Evolutionary conservation across 1,140 invertebrate species (phyloP).

Genomic region (Saxidomus purpurata): DNA sequence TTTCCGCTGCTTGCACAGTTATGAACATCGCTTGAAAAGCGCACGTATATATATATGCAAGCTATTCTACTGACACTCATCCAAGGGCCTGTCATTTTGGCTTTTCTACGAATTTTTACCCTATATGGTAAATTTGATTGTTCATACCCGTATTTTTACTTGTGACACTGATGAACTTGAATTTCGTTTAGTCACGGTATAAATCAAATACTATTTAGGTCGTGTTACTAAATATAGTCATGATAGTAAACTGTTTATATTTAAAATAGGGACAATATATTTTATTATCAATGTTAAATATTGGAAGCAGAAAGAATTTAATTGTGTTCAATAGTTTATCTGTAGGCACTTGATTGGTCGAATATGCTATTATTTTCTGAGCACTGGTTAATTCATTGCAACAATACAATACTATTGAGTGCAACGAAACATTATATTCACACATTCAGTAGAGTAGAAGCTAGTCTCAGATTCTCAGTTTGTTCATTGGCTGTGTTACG

Average conservation of each 20-base stretch:
- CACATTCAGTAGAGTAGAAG: no score
- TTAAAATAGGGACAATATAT: neutral
- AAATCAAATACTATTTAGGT: neutral
- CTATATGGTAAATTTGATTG: neutral
- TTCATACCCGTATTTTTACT: conserved; percentile 1
- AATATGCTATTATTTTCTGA: no score
- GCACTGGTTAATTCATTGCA: no score
- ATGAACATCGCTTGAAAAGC: neutral
- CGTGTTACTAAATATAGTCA: neutral
- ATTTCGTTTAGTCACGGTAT: neutral
- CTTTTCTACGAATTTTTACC: neutral
- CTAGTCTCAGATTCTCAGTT: no score
- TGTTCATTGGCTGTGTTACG: no score
- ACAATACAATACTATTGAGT: no score
- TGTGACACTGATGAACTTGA: neutral
- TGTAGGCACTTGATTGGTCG: no score
- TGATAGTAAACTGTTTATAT: conserved; percentile 1
- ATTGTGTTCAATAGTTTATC: no score
- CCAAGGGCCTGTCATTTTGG: neutral
- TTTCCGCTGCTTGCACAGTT: neutral
- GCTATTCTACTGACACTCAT: neutral
- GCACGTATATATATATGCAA: neutral
- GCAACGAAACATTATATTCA: no score
- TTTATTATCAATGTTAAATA: no score
- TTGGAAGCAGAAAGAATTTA: no score